Conservation (phyloP, 1,140 invertebrate genomes). For the Drosophila bocqueti region DNA sequence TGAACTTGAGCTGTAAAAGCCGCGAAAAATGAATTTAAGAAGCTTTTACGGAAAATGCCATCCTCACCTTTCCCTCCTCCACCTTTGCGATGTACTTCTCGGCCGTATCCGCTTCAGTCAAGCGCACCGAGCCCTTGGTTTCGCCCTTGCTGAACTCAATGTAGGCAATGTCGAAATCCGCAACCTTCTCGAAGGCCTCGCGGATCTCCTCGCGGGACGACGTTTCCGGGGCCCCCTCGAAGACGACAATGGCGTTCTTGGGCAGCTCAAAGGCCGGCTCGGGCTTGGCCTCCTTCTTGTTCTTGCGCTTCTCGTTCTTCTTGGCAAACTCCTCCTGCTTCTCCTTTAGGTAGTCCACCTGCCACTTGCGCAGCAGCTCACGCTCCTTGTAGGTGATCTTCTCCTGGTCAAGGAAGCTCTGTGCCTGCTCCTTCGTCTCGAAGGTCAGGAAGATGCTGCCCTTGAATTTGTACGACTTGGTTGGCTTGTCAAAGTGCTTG, state of each 20-base stretch:
- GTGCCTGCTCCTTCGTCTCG: constrained; percentile 90
- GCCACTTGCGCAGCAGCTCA: constrained; percentile 90
- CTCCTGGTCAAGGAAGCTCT: constrained; percentile 86
- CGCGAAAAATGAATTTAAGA: neutral
- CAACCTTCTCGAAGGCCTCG: constrained; percentile 87
- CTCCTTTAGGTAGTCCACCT: constrained; percentile 89
- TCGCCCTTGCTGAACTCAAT: constrained; percentile 91
- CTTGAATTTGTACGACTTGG: constrained; percentile 91
- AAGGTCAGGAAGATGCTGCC: constrained; percentile 96
- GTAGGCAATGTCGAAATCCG: constrained; percentile 88
- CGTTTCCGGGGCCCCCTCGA: constrained; percentile 88
- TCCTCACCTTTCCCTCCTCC: constrained; percentile 86
- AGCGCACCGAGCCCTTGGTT: constrained; percentile 89
- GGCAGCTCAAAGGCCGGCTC: constrained; percentile 86
- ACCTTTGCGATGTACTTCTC: constrained; percentile 88
- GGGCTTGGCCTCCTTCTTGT: constrained; percentile 86
- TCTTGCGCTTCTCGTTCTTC: constrained; percentile 86
- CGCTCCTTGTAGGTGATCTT: constrained; percentile 90
- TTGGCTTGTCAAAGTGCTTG: constrained; percentile 88
- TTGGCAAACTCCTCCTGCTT: constrained; percentile 88
- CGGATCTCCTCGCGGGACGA: constrained; percentile 90
- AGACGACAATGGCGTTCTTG: constrained; percentile 89
- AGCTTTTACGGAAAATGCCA: neutral
- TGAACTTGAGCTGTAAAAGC: constrained; percentile 69
- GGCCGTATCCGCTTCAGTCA: constrained; percentile 89